Base-by-base conservation (phyloP, 2,888 invertebrate genomes). In the Nineta flava region DNA sequence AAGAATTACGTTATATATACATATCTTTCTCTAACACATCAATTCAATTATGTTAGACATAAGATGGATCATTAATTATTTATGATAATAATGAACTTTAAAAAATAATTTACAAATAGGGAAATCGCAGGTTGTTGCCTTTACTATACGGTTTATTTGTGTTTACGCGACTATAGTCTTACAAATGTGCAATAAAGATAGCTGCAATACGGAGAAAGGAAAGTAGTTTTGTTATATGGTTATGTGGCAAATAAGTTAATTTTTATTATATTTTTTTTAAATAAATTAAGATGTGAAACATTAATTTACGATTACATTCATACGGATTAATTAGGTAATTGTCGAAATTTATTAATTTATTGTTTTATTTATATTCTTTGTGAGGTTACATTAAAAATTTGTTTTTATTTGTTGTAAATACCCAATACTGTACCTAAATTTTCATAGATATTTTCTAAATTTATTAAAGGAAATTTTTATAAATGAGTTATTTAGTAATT, bases 181-280 rank as follows among this genome's bases (percentile, higher is more conserved):
- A 46, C 46, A 31, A 26, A 26, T 32, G 46, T 35, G 35, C 34
- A 35, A 21, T 34, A 46, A 41, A 48, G 19, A 48, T 16, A 48
- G 40, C n/a, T 31, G 16, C 15, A 48, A 12, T 34, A 16, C 41
- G 45, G 49, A 49, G 49, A 49, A 49, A 49, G 49, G 44, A 42
- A 44, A 44, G 48, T 46, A 26, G 46, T 46, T 34, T 26, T 26
- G 26, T 26, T 26, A 46, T 46, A 32, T 48, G 46, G 46, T 46
- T 46, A 46, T 46, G 46, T 46, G 46, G 46, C 46, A 46, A 32
- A 46, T 46, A 35, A 46, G 26, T 13, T 34, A 44, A 44, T 44
- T 26, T 19, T 26, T 26, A 26, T 26, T 26, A 26, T 26, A n/a
- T 43, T 16, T 13, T 38, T 38, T 13, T 38, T 13, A 35, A 15